A percentile compares a stretch with the other conserved stretches of the same genome.
phyloP scores from a whole-genome alignment of 2,888 invertebrate species.

The Lasioglossum vierecki region DNA sequence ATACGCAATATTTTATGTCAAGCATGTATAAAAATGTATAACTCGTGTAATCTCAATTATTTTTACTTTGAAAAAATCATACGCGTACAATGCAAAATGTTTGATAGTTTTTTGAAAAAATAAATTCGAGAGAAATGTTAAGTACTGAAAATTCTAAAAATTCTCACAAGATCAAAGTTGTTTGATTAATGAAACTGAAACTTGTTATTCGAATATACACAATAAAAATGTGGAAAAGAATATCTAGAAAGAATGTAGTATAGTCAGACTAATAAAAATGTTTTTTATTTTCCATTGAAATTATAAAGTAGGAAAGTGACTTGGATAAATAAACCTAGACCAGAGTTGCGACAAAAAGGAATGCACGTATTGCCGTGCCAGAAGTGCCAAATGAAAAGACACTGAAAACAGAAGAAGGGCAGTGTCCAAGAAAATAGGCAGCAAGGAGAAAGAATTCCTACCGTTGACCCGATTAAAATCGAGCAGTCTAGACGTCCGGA shows the following conservation, averaged over 20 bases:
- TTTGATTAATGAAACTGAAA: too few relatives aligned
- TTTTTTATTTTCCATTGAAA: neutral
- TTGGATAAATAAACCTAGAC: too few relatives aligned
- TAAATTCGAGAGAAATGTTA: too few relatives aligned
- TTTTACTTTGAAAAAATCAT: too few relatives aligned
- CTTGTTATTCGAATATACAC: neutral
- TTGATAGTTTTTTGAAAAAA: too few relatives aligned
- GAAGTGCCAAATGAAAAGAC: neutral
- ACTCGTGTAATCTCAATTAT: too few relatives aligned
- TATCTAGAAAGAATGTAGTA: neutral
- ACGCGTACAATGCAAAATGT: too few relatives aligned
- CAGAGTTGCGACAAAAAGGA: neutral
- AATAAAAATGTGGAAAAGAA: neutral
- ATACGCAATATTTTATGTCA: too few relatives aligned
- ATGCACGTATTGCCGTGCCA: neutral
- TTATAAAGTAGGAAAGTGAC: neutral
- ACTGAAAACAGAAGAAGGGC: neutral
- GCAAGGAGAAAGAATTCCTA: neutral
- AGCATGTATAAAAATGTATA: too few relatives aligned
- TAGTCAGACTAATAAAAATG: neutral
- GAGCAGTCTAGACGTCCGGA: neutral
- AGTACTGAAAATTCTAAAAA: too few relatives aligned
- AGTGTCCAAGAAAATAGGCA: neutral
- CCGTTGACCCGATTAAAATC: neutral
- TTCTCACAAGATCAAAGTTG: too few relatives aligned